Base-by-base conservation (phyloP, 2,888 invertebrate genomes). In the Ectemnius lituratus region DNA sequence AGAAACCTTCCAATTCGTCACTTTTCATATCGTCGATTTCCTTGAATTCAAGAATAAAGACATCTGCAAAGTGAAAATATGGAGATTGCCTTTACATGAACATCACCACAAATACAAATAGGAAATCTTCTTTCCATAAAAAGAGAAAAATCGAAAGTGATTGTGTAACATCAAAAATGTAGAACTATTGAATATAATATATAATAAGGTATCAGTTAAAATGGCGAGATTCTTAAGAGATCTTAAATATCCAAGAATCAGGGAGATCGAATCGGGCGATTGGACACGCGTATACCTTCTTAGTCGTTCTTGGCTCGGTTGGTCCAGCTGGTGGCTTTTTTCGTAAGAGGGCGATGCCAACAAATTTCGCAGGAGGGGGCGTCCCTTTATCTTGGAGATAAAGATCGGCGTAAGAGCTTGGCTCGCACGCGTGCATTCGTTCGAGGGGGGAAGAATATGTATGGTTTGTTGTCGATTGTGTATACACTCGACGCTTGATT, bases 401-500 rank as follows among this genome's bases (percentile, higher is more conserved):
- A 80, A 83, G 82, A 86, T 85, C 85, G 59, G 37, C 61, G 4
- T 16, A n/a, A 58, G 61, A 20, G 63, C 23, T 20, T 23, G 6
- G 23, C 37, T 28, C 20, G 70, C 70, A 46, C 18, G 16, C 62
- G 56, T 59, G 37, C 57, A 64, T 23, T 52, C 64, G 57, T 6
- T 28, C 59, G 37, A 23, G 23, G 23, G 1, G 14, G 67, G 3
- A 52, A 62, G 70, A 56, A 74, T 76, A 78, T 82, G 83, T 76
- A 84, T 73, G 85, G 86, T 85, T 88, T 87, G 89, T 89, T 87
- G 87, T 86, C 83, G 86, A 85, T 86, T 84, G 83, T 85, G 86
- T 87, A 79, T 81, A 87, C 86, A 86, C 82, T 85, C 77, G 84
- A 85, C 85, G 89, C 85, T 84, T 89, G 88, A 89, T 90, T 89